A percentile compares a stretch with the other conserved stretches of the same genome.
Evolutionary conservation across 2,113 vertebrate species (phyloP).

Genomic region (Andinoacara biseriatus): DNA sequence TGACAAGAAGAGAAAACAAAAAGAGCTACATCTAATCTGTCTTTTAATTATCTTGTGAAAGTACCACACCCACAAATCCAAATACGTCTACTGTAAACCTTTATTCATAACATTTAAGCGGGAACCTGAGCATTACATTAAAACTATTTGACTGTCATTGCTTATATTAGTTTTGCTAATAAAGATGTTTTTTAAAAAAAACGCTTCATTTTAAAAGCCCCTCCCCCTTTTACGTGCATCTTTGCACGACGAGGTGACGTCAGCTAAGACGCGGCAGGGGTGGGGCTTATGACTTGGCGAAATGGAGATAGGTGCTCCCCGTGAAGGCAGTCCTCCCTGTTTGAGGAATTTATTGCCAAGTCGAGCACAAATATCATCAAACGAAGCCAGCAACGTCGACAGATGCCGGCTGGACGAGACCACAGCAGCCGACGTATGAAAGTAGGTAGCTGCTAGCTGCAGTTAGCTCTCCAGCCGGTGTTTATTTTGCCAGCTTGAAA

Average conservation of each 20-base stretch:
- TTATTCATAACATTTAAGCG: not conserved
- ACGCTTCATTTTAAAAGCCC: not conserved
- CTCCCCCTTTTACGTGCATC: not conserved
- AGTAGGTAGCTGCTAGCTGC: slow-evolving; percentile 43
- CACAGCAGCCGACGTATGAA: slow-evolving; percentile 2
- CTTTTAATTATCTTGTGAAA: not conserved
- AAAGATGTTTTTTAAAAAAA: not conserved
- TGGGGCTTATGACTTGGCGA: slow-evolving; percentile 58
- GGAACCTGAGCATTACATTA: not conserved
- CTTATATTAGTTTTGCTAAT: not conserved
- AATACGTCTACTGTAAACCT: not conserved
- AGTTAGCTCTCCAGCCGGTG: not conserved
- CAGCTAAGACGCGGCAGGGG: not conserved
- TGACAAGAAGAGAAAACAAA: too few relatives aligned
- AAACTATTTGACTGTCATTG: not conserved
- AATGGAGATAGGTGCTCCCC: slow-evolving; percentile 40
- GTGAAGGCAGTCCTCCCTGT: not conserved
- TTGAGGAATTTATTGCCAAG: not conserved
- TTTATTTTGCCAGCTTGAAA: not conserved
- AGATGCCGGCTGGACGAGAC: not conserved
- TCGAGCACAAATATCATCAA: not conserved
- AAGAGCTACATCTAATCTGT: not conserved
- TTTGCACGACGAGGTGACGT: not conserved
- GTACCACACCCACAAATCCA: not conserved
- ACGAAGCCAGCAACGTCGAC: not conserved